Conservation (phyloP, 2,888 invertebrate species). For the Luperina testacea region DNA sequence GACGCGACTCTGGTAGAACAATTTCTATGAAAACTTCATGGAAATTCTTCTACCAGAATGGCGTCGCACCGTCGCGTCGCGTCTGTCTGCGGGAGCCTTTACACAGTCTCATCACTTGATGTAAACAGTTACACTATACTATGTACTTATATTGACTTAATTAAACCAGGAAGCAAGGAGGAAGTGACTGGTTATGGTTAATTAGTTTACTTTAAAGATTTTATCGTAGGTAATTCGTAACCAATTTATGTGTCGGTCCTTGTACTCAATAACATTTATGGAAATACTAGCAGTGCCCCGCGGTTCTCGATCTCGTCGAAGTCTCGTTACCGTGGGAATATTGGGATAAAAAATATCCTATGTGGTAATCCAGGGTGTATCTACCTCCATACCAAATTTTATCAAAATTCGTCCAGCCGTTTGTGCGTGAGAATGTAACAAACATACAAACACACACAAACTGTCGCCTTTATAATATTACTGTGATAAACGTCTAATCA, state of each 20-base stretch:
- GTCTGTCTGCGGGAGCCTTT: not conserved
- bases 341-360: too few relatives aligned
- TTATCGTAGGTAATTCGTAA: constrained; percentile 6
- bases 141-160: constrained; percentile 21
- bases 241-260: not conserved
- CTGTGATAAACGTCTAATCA: not conserved
- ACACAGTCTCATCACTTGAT: constrained; percentile 35
- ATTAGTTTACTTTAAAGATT: constrained; percentile 24
- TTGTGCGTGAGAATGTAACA: too few relatives aligned
- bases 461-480: too few relatives aligned
- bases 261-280: not conserved
- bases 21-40: not conserved
- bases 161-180: constrained; percentile 41
- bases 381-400: too few relatives aligned
- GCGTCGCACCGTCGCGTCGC: not conserved
- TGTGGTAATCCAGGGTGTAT: too few relatives aligned
- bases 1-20: not conserved
- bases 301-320: too few relatives aligned
- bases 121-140: constrained; percentile 22
- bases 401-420: too few relatives aligned
- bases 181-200: constrained; percentile 34
- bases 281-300: not conserved
- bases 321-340: too few relatives aligned
- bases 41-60: not conserved
- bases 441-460: too few relatives aligned